A percentile compares a stretch with the other conserved stretches of the same genome.
Evolutionary conservation across 2,888 invertebrate genomes (phyloP).

Genomic region (Syrista parreyssii): DNA sequence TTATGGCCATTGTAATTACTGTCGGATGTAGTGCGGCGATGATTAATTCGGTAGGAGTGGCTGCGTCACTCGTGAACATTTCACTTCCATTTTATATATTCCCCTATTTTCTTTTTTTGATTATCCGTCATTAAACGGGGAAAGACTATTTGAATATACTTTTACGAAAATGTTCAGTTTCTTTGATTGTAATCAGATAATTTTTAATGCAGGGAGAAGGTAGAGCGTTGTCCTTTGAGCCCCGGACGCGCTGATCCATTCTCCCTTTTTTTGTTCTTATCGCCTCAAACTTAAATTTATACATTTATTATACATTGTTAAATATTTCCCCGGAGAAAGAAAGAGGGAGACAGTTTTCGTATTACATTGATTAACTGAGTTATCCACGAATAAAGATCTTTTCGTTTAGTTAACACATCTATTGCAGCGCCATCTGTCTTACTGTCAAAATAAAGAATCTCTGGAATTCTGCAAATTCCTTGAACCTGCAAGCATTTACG

Average conservation of each 20-base stretch:
- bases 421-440: neutral
- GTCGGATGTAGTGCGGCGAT: neutral
- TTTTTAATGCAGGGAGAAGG: constrained; percentile 6
- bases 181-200: neutral
- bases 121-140: neutral
- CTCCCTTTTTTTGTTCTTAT: neutral
- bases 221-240: constrained; percentile 22
- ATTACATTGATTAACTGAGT: neutral
- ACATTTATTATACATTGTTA: neutral
- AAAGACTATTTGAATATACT: neutral
- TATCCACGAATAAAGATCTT: neutral
- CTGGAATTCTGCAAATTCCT: neutral
- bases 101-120: neutral
- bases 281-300: neutral
- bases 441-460: neutral
- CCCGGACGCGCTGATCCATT: constrained; percentile 11
- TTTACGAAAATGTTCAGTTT: neutral
- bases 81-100: neutral
- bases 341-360: neutral
- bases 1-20: neutral
- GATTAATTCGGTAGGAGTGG: neutral
- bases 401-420: neutral
- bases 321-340: neutral
- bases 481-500: neutral
- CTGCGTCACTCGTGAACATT: neutral